Conservation (phyloP, 2,113 vertebrate genomes). For the Salvelinus alpinus region DNA sequence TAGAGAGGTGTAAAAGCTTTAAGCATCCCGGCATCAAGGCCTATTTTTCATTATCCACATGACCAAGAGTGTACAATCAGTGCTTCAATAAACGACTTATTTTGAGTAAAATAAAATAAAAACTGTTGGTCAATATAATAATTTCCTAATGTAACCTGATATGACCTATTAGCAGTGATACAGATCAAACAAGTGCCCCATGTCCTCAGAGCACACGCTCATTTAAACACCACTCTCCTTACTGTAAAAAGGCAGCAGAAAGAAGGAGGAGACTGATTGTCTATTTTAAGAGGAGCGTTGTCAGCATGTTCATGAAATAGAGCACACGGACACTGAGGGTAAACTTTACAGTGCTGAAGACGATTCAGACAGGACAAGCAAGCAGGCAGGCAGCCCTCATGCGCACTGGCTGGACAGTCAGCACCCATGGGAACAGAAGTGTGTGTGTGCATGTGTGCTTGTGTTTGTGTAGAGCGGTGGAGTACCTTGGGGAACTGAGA, state of each 20-base stretch:
- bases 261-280: conserved; percentile 15
- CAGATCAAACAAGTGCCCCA: no score
- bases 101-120: no score
- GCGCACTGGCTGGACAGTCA: conserved; percentile 25
- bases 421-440: background rate
- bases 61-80: no score
- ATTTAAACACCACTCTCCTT: no score
- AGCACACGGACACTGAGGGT: conserved; percentile 25
- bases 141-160: no score
- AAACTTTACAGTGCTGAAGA: conserved; percentile 37
- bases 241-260: conserved; percentile 10
- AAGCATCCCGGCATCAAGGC: no score
- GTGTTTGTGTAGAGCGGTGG: background rate
- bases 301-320: conserved; percentile 17
- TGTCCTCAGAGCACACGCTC: background rate
- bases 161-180: no score
- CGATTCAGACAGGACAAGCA: conserved; percentile 5
- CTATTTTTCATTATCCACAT: no score
- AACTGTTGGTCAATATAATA: no score
- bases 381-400: conserved; percentile 23
- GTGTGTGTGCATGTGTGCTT: background rate
- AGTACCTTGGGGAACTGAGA: no score
- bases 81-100: no score
- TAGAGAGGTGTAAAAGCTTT: no score
- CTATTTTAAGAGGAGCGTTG: conserved; percentile 27